Conservation (phyloP, 1,140 invertebrate genomes). For the Drosophila oshimai region DNA sequence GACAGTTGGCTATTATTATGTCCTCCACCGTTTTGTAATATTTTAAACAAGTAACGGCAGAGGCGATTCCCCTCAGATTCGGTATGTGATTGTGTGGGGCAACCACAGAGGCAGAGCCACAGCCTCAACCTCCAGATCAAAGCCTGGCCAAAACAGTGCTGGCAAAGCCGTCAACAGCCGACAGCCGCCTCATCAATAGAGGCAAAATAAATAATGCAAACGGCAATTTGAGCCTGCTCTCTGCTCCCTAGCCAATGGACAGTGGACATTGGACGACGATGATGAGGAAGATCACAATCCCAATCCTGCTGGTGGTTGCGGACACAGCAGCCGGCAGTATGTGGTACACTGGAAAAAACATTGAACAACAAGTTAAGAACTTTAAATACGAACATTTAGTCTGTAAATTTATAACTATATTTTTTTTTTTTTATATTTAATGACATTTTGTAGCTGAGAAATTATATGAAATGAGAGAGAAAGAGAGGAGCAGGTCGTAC, state of each 20-base stretch:
- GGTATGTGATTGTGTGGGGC: slow-evolving; percentile 12
- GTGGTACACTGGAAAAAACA: slow-evolving; percentile 12
- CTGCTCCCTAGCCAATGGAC: slow-evolving; percentile 16
- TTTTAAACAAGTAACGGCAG: slow-evolving; percentile 73
- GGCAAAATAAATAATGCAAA: slow-evolving; percentile 80
- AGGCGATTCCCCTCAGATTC: background rate
- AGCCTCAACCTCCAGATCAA: background rate
- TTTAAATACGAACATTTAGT: no score
- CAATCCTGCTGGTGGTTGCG: slow-evolving; percentile 19
- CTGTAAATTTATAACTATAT: no score
- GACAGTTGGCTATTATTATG: slow-evolving; percentile 27
- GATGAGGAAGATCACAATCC: slow-evolving; percentile 39
- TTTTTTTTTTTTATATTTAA: no score
- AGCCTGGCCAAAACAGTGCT: slow-evolving; percentile 13
- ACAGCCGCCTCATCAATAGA: slow-evolving; percentile 71
- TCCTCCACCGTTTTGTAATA: slow-evolving; percentile 56
- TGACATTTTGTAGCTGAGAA: no score
- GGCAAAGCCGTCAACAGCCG: slow-evolving; percentile 37
- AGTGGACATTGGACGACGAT: slow-evolving; percentile 8
- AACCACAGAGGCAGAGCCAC: slow-evolving; percentile 25
- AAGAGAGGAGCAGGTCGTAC: no score
- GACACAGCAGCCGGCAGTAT: slow-evolving; percentile 1
- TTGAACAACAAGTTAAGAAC: rapidly evolving
- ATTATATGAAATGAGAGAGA: no score
- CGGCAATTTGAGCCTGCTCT: slow-evolving; percentile 71